Percentiles rank a stretch among this genome's conserved stretches.
Conservation (phyloP, 1,140 invertebrate species). For the Zelostemma sp. region DNA sequence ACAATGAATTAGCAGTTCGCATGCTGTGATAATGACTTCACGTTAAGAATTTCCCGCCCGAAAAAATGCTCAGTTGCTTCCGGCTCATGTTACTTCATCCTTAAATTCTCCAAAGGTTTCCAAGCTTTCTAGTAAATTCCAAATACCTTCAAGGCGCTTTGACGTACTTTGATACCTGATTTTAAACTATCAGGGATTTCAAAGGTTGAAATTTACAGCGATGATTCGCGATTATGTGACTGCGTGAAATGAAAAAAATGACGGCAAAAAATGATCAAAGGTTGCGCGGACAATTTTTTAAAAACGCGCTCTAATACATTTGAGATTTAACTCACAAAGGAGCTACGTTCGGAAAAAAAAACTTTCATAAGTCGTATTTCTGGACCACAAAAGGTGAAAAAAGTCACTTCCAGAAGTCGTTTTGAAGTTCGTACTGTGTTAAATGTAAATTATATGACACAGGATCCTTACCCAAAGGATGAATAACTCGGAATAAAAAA, state of each 20-base stretch:
- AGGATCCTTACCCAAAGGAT: constrained; percentile 10
- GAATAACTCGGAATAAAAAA: constrained; percentile 16
- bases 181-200: too few relatives aligned
- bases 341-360: constrained; percentile 10
- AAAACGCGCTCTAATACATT: constrained; percentile 7
- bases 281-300: not conserved
- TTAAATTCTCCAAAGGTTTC: too few relatives aligned
- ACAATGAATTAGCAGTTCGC: constrained; percentile 51
- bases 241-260: not conserved
- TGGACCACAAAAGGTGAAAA: constrained; percentile 9
- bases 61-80: too few relatives aligned
- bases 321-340: constrained; percentile 16
- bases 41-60: constrained; percentile 31
- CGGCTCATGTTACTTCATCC: too few relatives aligned
- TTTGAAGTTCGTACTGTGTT: constrained; percentile 15
- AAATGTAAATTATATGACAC: constrained; percentile 24
- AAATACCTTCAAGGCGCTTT: not conserved
- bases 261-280: not conserved
- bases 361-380: constrained; percentile 27
- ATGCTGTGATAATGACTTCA: constrained; percentile 19
- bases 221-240: too few relatives aligned
- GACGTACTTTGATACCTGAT: too few relatives aligned
- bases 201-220: too few relatives aligned
- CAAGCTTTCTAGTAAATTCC: constrained; percentile 8
- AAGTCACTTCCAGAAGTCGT: constrained; percentile 24